phyloP scores from a whole-genome alignment of 2,113 vertebrate species.

The Scopus umbretta region DNA sequence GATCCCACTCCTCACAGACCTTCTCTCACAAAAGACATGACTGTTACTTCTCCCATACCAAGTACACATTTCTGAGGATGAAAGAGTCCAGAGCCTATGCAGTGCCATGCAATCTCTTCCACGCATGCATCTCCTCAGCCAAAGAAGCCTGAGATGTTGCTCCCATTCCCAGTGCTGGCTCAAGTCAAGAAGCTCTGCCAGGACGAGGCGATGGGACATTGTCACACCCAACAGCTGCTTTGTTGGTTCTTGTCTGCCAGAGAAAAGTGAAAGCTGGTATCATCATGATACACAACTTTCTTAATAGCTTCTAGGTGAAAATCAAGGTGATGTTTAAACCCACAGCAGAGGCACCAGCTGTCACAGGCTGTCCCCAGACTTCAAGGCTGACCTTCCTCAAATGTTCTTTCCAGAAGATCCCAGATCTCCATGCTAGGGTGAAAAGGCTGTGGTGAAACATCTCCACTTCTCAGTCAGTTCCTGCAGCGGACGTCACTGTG shows the following conservation, averaged over 20 bases:
- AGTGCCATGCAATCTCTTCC: fast-evolving
- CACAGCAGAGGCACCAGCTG: not conserved
- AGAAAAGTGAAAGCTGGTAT: not conserved
- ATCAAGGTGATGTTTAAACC: not conserved
- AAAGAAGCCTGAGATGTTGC: not conserved
- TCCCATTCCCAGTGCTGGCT: not conserved
- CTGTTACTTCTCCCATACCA: not conserved
- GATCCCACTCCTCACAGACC: not conserved
- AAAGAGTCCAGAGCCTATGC: not conserved
- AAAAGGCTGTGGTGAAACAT: not conserved
- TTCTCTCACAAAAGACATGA: not conserved
- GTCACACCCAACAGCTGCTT: fast-evolving
- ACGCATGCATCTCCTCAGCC: fast-evolving
- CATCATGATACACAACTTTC: not conserved
- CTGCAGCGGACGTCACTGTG: fast-evolving
- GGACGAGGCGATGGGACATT: not conserved
- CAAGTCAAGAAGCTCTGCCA: not conserved
- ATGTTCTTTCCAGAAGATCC: not conserved
- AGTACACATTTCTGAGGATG: not conserved
- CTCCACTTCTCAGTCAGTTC: not conserved
- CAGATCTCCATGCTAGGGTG: not conserved
- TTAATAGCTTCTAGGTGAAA: not conserved
- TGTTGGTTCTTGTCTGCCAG: not conserved
- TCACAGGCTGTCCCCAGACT: not conserved
- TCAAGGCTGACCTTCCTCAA: not conserved